Conservation (phyloP, 2,797 vertebrate species). For the Coregonus suidteri region DNA sequence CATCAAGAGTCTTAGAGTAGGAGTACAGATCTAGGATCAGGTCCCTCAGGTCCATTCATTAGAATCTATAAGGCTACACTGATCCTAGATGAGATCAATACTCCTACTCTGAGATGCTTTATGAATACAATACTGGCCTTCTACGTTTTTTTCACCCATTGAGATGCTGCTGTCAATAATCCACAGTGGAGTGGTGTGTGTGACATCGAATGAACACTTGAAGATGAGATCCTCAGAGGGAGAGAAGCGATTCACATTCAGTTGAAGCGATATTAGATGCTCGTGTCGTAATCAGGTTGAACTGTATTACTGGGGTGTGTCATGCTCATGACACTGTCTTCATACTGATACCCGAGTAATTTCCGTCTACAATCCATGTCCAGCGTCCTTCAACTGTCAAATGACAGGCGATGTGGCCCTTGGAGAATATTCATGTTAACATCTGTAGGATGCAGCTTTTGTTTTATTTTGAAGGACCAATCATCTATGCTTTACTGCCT, state of each 20-base stretch:
- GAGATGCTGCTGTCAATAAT: not conserved
- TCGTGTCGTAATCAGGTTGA: conserved; percentile 27
- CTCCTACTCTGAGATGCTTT: not conserved
- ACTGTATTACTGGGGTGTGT: too few species aligned
- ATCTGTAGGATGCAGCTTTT: not conserved
- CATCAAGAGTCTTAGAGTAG: not conserved
- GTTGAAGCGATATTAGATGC: conserved; percentile 14
- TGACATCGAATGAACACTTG: not conserved
- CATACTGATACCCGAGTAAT: conserved; percentile 25
- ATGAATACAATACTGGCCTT: not conserved
- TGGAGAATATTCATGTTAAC: not conserved
- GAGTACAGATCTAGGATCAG: not conserved
- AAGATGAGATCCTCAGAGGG: not conserved
- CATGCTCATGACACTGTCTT: conserved; percentile 29
- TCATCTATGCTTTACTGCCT: not conserved
- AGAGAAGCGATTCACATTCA: conserved; percentile 33
- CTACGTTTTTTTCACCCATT: not conserved
- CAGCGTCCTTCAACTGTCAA: conserved; percentile 18
- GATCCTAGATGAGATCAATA: not conserved
- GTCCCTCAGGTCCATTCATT: not conserved
- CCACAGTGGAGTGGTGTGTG: not conserved
- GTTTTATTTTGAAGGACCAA: not conserved
- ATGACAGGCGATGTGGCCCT: conserved; percentile 8
- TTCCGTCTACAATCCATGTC: too few species aligned
- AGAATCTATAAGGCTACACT: not conserved